Conservation (phyloP, 2,888 invertebrate genomes). For the Tetragnatha montana region DNA sequence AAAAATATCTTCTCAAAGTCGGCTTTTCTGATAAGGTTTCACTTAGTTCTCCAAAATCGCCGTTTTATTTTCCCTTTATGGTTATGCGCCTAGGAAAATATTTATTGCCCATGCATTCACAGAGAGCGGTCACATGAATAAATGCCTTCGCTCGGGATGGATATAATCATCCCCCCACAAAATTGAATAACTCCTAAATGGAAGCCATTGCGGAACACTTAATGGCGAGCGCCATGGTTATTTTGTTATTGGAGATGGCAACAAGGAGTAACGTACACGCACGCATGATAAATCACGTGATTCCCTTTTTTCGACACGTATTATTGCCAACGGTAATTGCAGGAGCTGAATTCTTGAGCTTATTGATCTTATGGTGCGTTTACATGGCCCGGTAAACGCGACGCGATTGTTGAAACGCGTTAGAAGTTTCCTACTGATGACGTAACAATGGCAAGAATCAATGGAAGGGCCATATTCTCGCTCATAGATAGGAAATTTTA, state of each 20-base stretch:
- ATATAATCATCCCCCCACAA: not conserved
- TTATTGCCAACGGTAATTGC: slow-evolving; percentile 45
- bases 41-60: not conserved
- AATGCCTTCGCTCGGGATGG: not conserved
- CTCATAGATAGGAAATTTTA: no score
- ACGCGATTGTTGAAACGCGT: no score
- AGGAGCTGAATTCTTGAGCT: slow-evolving; percentile 12
- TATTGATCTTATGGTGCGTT: slow-evolving; percentile 19
- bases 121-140: not conserved
- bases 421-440: no score
- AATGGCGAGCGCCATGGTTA: not conserved
- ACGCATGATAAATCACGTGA: slow-evolving; percentile 22
- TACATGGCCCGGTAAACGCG: no score
- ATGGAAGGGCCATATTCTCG: no score
- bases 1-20: not conserved
- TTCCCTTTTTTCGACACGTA: slow-evolving; percentile 2
- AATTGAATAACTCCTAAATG: not conserved
- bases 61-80: not conserved
- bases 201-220: not conserved
- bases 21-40: not conserved
- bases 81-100: not conserved
- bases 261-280: not conserved
- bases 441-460: no score
- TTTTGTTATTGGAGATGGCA: not conserved
- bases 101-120: not conserved